These are phyloP conservation scores for Ormyrus rosae DNA, from an alignment of 2,888 invertebrate genomes.

Conservation along the genomic window DNA sequence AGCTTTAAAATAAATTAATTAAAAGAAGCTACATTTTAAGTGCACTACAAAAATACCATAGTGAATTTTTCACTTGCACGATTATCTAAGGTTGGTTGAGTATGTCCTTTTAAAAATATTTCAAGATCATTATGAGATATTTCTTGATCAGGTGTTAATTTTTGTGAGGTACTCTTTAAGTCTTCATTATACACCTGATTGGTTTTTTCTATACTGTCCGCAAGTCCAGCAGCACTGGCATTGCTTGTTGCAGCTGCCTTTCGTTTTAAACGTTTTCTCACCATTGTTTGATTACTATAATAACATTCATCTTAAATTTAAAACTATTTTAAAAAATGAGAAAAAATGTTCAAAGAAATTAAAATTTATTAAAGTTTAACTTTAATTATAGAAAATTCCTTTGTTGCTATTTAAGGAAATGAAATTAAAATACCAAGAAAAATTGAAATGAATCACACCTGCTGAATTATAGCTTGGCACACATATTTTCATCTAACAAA, in stretches of 20 bases:
- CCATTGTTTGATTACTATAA: conserved; percentile 64
- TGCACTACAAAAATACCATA: conserved; percentile 64
- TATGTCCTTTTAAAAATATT: conserved; percentile 69
- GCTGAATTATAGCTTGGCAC: conserved; percentile 37
- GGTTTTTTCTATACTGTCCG: conserved; percentile 65
- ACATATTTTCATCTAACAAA: conserved; percentile 43
- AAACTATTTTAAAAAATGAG: neutral
- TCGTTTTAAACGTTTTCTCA: conserved; percentile 68
- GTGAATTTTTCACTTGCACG: conserved; percentile 67
- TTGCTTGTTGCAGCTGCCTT: conserved; percentile 64
- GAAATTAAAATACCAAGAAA: conserved; percentile 29
- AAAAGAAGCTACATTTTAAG: conserved; percentile 31
- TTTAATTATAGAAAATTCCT: conserved; percentile 27
- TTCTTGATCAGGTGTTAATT: conserved; percentile 65
- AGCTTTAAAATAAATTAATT: conserved; percentile 15
- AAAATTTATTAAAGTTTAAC: neutral
- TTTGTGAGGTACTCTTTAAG: conserved; percentile 62
- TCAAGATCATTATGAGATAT: conserved; percentile 69
- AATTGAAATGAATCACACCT: conserved; percentile 36
- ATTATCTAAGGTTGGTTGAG: conserved; percentile 63
- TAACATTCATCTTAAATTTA: conserved; percentile 40
- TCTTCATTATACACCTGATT: conserved; percentile 62
- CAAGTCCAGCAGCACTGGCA: conserved; percentile 62
- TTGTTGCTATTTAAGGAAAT: conserved; percentile 6
- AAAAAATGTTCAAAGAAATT: conserved; percentile 8